Conservation (phyloP, 2,888 invertebrate species). For the Tyria jacobaeae region DNA sequence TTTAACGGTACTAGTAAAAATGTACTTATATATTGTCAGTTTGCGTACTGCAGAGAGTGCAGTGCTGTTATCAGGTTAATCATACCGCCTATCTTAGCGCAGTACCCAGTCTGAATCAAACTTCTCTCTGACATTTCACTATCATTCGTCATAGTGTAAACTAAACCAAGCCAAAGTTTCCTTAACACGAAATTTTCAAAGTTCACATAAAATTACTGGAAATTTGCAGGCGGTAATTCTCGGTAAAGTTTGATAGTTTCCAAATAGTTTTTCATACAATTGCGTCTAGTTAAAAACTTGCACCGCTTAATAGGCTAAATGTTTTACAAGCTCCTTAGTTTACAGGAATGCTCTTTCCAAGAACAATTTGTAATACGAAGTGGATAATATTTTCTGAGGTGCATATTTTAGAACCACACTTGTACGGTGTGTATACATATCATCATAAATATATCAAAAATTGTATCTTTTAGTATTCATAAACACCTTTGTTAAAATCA, state of each 20-base stretch:
- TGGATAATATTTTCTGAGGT: not conserved
- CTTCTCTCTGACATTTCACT: constrained; percentile 32
- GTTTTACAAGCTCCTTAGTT: constrained; percentile 41
- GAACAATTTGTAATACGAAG: constrained; percentile 16
- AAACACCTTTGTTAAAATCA: too few relatives aligned
- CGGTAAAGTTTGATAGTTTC: constrained; percentile 68
- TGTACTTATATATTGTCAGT: too few relatives aligned
- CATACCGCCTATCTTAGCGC: not conserved
- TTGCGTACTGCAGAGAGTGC: too few relatives aligned
- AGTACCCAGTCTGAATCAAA: constrained; percentile 18
- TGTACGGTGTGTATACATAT: too few relatives aligned
- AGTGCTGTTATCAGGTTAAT: not conserved
- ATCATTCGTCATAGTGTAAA: constrained; percentile 46
- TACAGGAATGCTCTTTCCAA: constrained; percentile 4
- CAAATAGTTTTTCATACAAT: constrained; percentile 69
- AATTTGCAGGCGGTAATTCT: constrained; percentile 69
- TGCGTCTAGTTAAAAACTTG: constrained; percentile 63
- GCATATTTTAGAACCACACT: not conserved
- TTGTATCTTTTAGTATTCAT: too few relatives aligned
- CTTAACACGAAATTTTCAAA: constrained; percentile 64
- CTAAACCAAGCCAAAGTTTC: constrained; percentile 54
- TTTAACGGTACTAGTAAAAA: too few relatives aligned
- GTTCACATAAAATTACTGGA: constrained; percentile 69
- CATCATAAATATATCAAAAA: too few relatives aligned
- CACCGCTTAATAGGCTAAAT: constrained; percentile 53